Evolutionary conservation across 2,797 vertebrate genomes (phyloP).

Genomic region (Crenichthys baileyi): DNA sequence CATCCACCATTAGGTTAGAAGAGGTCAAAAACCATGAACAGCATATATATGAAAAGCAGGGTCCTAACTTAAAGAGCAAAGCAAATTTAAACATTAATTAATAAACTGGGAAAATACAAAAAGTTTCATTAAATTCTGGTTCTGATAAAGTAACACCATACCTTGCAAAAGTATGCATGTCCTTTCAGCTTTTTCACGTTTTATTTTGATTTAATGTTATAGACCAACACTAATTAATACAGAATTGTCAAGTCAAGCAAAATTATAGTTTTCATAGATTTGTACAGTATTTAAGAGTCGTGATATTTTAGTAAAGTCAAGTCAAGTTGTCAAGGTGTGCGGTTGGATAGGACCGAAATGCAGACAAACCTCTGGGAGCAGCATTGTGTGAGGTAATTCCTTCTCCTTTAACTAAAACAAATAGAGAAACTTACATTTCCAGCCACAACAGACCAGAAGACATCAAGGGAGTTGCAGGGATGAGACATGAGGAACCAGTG

Average conservation of each 20-base stretch:
- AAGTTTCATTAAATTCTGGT: not conserved
- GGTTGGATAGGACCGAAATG: no score
- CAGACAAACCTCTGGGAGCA: no score
- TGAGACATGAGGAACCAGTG: no score
- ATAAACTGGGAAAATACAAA: not conserved
- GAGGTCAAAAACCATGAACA: slow-evolving; percentile 15
- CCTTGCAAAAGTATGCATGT: not conserved
- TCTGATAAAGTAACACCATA: not conserved
- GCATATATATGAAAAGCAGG: not conserved
- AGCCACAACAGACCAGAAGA: no score
- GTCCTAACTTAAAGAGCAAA: not conserved
- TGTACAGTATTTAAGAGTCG: not conserved
- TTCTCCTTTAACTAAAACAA: no score
- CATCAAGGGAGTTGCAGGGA: no score
- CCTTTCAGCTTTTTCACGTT: not conserved
- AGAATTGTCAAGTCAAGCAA: not conserved
- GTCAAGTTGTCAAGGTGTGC: no score
- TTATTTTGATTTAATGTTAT: not conserved
- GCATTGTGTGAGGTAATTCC: no score
- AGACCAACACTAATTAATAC: not conserved
- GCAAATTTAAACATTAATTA: not conserved
- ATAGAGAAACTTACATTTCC: no score
- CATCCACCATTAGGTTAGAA: slow-evolving; percentile 2
- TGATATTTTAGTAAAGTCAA: not conserved
- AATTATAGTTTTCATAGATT: not conserved